A percentile compares a stretch with the other conserved stretches of the same genome.
These are phyloP conservation scores for Plestiodon gilberti DNA, from an alignment of 2,113 vertebrate genomes.

Conservation along the genomic window DNA sequence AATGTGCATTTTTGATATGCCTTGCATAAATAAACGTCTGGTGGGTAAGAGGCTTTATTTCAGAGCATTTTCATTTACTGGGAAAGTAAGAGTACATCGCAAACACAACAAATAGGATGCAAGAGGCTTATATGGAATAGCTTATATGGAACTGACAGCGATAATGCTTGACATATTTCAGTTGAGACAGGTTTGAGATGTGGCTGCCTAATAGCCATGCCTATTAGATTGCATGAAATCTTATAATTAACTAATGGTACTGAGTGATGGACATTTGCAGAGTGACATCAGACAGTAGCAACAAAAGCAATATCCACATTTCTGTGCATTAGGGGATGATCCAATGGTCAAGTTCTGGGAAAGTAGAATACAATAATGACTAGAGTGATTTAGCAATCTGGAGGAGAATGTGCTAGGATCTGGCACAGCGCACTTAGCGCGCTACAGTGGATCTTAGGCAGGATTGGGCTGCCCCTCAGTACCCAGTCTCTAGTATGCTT, in stretches of 20 bases:
- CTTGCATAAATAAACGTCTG: conserved; percentile 59
- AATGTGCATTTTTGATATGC: conserved; percentile 44
- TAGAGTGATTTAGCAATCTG: neutral
- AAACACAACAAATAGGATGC: conserved; percentile 64
- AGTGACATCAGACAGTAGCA: conserved; percentile 57
- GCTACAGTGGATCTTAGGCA: too few species aligned
- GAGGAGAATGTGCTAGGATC: neutral
- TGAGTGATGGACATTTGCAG: conserved; percentile 50
- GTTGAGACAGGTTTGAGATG: conserved; percentile 42
- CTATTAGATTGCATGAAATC: conserved; percentile 63
- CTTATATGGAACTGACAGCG: conserved; percentile 63
- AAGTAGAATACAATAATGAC: conserved; percentile 7
- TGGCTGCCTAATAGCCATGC: conserved; percentile 60
- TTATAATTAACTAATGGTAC: conserved; percentile 64
- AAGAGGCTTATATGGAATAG: conserved; percentile 57
- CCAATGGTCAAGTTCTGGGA: conserved; percentile 25
- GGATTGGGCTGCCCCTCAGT: neutral
- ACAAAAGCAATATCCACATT: conserved; percentile 36
- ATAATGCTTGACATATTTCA: conserved; percentile 29
- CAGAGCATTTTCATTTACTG: conserved; percentile 62
- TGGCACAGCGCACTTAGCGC: too few species aligned
- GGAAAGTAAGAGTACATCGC: conserved; percentile 69
- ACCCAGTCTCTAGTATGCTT: neutral
- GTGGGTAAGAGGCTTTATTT: conserved; percentile 37
- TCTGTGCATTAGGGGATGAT: conserved; percentile 31